These are phyloP conservation scores for Trimorus sp. DNA, from an alignment of 2,888 invertebrate genomes.

Conservation along the genomic window DNA sequence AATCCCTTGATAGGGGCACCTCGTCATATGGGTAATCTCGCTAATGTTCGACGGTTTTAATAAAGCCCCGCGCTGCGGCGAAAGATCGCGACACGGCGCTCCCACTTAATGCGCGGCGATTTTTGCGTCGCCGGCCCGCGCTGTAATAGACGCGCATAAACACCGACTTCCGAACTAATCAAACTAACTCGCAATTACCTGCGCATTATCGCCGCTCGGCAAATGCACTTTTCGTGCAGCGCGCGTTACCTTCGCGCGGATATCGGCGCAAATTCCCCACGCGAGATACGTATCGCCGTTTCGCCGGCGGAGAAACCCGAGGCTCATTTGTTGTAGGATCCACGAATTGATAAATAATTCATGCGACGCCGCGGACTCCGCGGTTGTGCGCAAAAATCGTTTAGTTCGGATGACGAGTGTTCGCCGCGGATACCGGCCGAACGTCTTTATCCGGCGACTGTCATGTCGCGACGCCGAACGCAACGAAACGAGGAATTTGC, in stretches of 20 bases:
- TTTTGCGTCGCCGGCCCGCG: not conserved
- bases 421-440: too few species aligned
- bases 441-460: too few species aligned
- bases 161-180: not conserved
- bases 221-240: not conserved
- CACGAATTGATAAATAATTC: conserved; percentile 54
- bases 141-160: not conserved
- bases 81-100: conserved; percentile 30
- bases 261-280: conserved; percentile 4
- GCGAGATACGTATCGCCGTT: conserved; percentile 22
- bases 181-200: not conserved
- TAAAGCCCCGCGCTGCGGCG: conserved; percentile 28
- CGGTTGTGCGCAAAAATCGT: too few species aligned
- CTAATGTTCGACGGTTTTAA: conserved; percentile 51
- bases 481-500: too few species aligned
- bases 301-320: conserved; percentile 33
- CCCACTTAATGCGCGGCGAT: conserved; percentile 6
- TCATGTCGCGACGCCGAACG: too few species aligned
- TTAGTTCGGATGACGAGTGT: too few species aligned
- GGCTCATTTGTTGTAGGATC: conserved; percentile 45
- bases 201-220: too few species aligned
- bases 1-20: conserved; percentile 38
- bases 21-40: conserved; percentile 52
- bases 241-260: not conserved
- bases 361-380: not conserved